A percentile compares a stretch with the other conserved stretches of the same genome.
These are phyloP conservation scores for Andrena marginata DNA, from an alignment of 2,888 invertebrate species.

Conservation along the genomic window DNA sequence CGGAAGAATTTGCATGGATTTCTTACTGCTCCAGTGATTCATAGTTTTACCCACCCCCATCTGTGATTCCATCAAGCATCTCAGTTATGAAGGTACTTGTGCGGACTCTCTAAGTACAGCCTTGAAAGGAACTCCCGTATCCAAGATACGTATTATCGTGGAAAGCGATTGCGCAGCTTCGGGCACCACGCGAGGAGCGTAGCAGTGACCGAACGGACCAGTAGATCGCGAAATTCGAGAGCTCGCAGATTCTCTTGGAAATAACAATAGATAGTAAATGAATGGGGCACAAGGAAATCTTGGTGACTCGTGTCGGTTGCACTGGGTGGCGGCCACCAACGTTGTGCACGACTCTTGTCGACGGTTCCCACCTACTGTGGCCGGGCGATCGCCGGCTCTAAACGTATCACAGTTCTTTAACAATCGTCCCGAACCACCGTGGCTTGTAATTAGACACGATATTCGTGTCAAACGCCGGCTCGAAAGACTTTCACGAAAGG, in stretches of 20 bases:
- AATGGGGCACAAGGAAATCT: constrained; percentile 60
- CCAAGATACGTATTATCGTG: too few relatives aligned
- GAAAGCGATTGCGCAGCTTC: too few relatives aligned
- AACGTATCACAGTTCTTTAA: constrained; percentile 71
- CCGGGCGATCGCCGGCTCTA: constrained; percentile 61
- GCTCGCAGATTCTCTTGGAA: neutral
- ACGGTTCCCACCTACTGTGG: constrained; percentile 69
- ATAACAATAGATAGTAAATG: constrained; percentile 57
- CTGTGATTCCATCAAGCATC: too few relatives aligned
- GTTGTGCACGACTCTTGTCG: constrained; percentile 70
- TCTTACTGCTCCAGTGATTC: too few relatives aligned
- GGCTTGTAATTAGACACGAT: constrained; percentile 73
- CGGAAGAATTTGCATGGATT: too few relatives aligned
- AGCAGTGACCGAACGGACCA: too few relatives aligned
- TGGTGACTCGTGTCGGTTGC: constrained; percentile 57
- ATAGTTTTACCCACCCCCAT: too few relatives aligned
- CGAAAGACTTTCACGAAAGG: constrained; percentile 66
- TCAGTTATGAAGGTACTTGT: too few relatives aligned
- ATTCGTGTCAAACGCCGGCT: constrained; percentile 66
- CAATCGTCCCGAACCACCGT: constrained; percentile 66
- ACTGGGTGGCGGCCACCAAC: constrained; percentile 76
- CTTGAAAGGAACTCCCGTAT: too few relatives aligned
- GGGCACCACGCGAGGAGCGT: too few relatives aligned
- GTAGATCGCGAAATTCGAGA: neutral
- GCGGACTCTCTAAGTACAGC: too few relatives aligned